Base-by-base conservation (phyloP, 2,113 vertebrate genomes). In the Strigops habroptila region DNA sequence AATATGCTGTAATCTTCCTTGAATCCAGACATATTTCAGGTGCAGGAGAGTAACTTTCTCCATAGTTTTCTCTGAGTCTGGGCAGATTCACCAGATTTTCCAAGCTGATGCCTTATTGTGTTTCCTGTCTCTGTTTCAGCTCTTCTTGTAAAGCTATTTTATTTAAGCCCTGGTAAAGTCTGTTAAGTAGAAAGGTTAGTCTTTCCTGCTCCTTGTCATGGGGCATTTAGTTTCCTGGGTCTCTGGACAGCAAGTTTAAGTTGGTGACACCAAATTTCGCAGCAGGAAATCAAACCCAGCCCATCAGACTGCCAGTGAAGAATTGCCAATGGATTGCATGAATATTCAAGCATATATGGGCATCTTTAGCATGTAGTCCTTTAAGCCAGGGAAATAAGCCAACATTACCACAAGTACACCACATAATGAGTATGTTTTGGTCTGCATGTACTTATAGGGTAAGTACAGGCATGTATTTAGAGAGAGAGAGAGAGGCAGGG, bases 1-100 rank as follows among this genome's bases (percentile, higher is more conserved):
- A 95, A 95, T 68, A 82, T 57, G 57, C 33, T 89, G 84, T 67
- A 91, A 76, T 89, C 30, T 92, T 96, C 74, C 86, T 74, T 69
- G 77, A 93, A 95, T 82, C 69, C 84, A 89, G 65, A 91, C 31
- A 5, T 53, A 84, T 62, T 89, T 89, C 84, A 85, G 74, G 84
- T 79, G 41, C 27, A 82, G 52, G 52, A 95, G 14, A 92, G 27
- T 39, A 91, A 68, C 52, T 60, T 91, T 79, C 80, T 84, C 43
- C 35, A 43, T 30, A 37, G 48, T 71, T 86, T 62, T 84, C 31
- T 75, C 65, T 73, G 48, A 62, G 51, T 68, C 73, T 82, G 35
- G 73, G 65, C 60, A 94, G 48, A 91, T 73, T 84, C 51, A 75
- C 21, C 65, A 89, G 23, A 84, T 87, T 95, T 95, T 95, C 86